Conservation (phyloP, 1,140 invertebrate species). For the Plutomurus gul region DNA sequence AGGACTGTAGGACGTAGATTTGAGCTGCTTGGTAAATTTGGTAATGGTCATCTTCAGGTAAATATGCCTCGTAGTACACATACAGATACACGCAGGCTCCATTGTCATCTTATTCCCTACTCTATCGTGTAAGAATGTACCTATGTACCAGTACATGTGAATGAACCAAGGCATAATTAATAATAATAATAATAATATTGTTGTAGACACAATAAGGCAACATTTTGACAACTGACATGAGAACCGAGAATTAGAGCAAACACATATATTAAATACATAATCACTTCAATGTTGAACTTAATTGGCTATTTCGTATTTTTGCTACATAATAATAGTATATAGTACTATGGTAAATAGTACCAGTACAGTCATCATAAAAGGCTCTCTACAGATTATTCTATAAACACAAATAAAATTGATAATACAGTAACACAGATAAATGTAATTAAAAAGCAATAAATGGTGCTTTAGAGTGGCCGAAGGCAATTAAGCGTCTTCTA, state of each 20-base stretch:
- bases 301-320: too few species aligned
- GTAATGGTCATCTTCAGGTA: background rate
- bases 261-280: background rate
- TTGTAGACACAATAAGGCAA: too few species aligned
- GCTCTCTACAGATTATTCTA: background rate
- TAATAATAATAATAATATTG: too few species aligned
- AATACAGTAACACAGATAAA: background rate
- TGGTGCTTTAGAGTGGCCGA: background rate
- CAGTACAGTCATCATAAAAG: background rate
- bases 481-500: constrained; percentile 6
- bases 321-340: background rate
- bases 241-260: too few species aligned
- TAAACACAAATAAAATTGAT: background rate
- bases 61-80: background rate
- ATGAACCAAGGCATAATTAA: too few species aligned
- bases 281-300: background rate
- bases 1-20: background rate
- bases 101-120: too few species aligned
- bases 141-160: too few species aligned
- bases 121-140: too few species aligned
- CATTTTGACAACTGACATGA: too few species aligned
- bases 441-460: background rate
- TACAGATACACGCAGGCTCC: background rate
- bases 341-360: background rate
- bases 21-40: background rate